Percentiles rank a stretch among this genome's conserved stretches.
phyloP scores from a whole-genome alignment of 2,888 invertebrate genomes.

The Ptychoptera albimana region DNA sequence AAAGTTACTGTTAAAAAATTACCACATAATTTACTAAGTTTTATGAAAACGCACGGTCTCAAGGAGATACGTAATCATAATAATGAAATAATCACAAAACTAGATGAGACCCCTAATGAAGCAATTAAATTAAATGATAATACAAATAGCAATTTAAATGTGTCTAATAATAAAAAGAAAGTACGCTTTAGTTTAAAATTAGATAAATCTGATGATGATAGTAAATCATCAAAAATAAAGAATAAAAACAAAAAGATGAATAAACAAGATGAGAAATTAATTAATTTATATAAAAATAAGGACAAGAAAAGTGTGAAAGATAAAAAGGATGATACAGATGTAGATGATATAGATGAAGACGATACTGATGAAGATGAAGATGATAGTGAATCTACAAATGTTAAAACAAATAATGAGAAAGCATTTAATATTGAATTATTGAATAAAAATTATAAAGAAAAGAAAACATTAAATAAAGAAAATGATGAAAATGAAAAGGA shows the following conservation, averaged over 20 bases:
- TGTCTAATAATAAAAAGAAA: constrained; percentile 1
- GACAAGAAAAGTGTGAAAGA: background rate
- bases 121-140: background rate
- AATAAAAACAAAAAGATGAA: background rate
- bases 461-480: constrained; percentile 4
- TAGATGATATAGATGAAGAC: constrained; percentile 4
- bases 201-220: background rate
- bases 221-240: background rate
- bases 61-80: constrained; percentile 2
- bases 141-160: background rate
- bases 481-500: constrained; percentile 4
- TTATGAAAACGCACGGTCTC: constrained; percentile 1
- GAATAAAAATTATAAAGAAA: background rate
- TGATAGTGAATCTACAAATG: background rate
- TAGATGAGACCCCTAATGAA: background rate
- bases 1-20: constrained; percentile 1
- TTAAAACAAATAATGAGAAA: background rate
- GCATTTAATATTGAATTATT: background rate
- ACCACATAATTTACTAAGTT: constrained; percentile 1
- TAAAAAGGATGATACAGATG: background rate
- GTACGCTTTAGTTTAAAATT: constrained; percentile 1
- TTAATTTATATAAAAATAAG: background rate
- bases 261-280: no score
- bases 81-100: constrained; percentile 1
- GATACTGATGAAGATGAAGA: background rate